Evolutionary conservation across 1,140 invertebrate genomes (phyloP), one percentile per base, ranked within the genome.

Genomic region (Euwallacea similis): DNA sequence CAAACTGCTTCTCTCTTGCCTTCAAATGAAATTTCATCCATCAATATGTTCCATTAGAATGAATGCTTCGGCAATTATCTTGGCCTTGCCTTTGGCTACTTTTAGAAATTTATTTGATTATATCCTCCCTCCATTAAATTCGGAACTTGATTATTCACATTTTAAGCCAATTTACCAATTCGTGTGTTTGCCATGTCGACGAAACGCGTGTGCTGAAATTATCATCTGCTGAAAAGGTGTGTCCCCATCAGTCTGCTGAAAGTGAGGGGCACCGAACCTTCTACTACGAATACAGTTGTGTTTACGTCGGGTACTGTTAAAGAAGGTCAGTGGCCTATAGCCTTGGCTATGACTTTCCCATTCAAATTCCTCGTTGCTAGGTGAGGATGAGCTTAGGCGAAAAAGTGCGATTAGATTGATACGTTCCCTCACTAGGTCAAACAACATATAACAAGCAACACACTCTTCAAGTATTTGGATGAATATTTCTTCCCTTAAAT

Each of bases 281-380:
- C 63, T 78, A 77, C 78, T 79, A 79, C 78, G 71, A 79, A 72
- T 79, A 79, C 78, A 78, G 78, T 79, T 79, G 75, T 75, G 72
- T 72, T 79, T 80, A 80, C 79, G 75, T 74, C 71, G 72, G 75
- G 75, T 79, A 79, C 79, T 77, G 79, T 80, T 80, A 77, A 71
- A 78, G 76, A 72, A 75, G 77, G 78, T 80, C 79, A 77, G 72
- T 77, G 79, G 79, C 78, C 79, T 75, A 66, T 66, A 79, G 77
- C 79, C 79, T 80, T 80, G 78, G 78, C 79, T 80, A 76, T 79
- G 79, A 79, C 79, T 79, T 79, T 80, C 63, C 41, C 63, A 66
- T 54, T 63, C 61, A 63, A 46, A 63, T 41, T 63, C 61, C 13
- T 63, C 13, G 53, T 66, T 55, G 61, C 61, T 63, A 44, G 61